These are phyloP conservation scores for Puffinus mauretanicus DNA, from an alignment of 2,113 vertebrate species.

Conservation along the genomic window DNA sequence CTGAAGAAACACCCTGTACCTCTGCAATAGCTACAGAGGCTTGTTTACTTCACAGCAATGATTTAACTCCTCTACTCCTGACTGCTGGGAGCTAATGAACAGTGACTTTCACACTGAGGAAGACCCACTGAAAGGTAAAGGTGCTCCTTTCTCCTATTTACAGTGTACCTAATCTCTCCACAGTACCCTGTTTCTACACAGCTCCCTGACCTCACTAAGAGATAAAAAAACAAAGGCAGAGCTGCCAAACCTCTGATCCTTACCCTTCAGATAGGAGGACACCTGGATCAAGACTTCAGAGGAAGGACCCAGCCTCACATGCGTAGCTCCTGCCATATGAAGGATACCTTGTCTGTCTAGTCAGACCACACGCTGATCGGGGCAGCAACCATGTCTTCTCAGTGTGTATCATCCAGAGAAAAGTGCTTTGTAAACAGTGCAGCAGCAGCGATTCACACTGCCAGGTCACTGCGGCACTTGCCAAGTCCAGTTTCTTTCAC, in stretches of 20 bases:
- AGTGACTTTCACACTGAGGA: neutral
- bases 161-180: neutral
- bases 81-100: neutral
- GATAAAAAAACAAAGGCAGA: rapidly evolving
- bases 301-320: neutral
- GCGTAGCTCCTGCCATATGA: neutral
- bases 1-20: neutral
- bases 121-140: neutral
- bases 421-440: neutral
- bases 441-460: neutral
- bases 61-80: neutral
- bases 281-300: neutral
- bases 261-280: neutral
- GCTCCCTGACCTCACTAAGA: neutral
- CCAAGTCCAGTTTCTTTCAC: neutral
- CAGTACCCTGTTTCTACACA: neutral
- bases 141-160: neutral
- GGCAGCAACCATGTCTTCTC: neutral
- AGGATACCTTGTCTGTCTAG: neutral
- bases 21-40: neutral
- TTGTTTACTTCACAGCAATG: neutral
- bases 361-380: neutral
- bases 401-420: neutral
- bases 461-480: neutral
- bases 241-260: neutral